Evolutionary conservation across 2,888 invertebrate genomes (phyloP), one percentile per base, ranked within the genome.

Genomic region (Harmothoe impar): DNA sequence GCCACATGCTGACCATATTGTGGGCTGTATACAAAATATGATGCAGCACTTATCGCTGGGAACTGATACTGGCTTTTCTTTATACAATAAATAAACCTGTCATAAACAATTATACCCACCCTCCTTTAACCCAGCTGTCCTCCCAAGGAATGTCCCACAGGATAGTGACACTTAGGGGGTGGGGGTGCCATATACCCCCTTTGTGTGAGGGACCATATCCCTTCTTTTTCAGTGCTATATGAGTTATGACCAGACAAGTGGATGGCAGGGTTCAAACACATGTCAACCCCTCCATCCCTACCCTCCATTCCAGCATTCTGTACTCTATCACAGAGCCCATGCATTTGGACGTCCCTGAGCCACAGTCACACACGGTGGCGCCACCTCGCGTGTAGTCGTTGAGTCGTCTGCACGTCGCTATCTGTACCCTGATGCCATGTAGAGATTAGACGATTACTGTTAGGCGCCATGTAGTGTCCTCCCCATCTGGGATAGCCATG

Each of bases 351-450:
- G 43, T 43, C 43, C 43, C 43, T 43, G 43, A 7, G 43, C 43
- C 43, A 7, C 43, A 43, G 43, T 43, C 43, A 3, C 43, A 43
- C 43, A 3, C 62, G 25, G 62, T 62, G 62, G 62, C 62, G 62
- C 62, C 62, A 20, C 23, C 62, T 62, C 62, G 62, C n/a, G 62
- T 62, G 23, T 62, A n/a, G 5, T 62, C 62, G 23, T n/a, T n/a
- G 62, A 62, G 5, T n/a, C n/a, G 5, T 62, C 62, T 62, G 62
- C 43, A 62, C 3, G 5, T 20, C n/a, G 3, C 23, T 62, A 62
- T 62, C 62, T 62, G 62, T n/a, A n/a, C 62, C n/a, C 62, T 62
- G 62, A n/a, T n/a, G 25, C 62, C 62, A 62, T n/a, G 62, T 62
- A 20, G 62, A n/a, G 62, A n/a, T 62, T 43, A 10, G 43, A 43